Evolutionary conservation across 2,888 invertebrate species (phyloP), one percentile per base, ranked within the genome.

Genomic region (Epicampocera succincta): DNA sequence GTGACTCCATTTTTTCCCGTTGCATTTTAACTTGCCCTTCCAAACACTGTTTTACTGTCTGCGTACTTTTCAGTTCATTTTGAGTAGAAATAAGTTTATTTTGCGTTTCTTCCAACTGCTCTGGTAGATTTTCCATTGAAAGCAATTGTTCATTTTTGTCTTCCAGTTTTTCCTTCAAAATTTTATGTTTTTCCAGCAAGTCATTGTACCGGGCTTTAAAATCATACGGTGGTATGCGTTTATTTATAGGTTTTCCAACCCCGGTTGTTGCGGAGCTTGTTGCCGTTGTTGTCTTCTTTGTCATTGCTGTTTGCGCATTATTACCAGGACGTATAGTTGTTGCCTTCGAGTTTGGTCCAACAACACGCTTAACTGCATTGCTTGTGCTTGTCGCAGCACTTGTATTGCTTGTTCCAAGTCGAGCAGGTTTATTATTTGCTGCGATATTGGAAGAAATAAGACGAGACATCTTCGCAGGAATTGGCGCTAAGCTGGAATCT

Each of bases 141-240:
- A 88, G 85, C 17, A 92, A 84, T 73, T 91, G 90, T 48, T 93
- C 92, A 85, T 92, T 91, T 42, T 93, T 87, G 17, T 92, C 91
- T 52, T 90, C 92, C 76, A 92, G 91, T 85, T 93, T 92, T 63
- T 88, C 90, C 86, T 93, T 93, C 12, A 94, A 88, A 0, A 85
- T 54, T 83, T 92, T 93, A 84, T 94, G 92, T 87, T 94, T 94
- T 77, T 93, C 93, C 15, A 92, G 87, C 63, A 95, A 90, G 85
- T 93, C 92, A 86, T 92, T 91, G 84, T 93, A 93, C 63, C 94
- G 92, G 33, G 94, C 94, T 88, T 95, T 94, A 83, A 92, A 94
- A 86, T 94, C 94, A 89, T 94, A 94, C 0, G 94, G 92, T 8
- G 93, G 92, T 61, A 93, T 93, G 82, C 94, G 92, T 69, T 93